Base-by-base conservation (phyloP, 1,140 invertebrate genomes). In the Stratiolaelaps scimitus region DNA sequence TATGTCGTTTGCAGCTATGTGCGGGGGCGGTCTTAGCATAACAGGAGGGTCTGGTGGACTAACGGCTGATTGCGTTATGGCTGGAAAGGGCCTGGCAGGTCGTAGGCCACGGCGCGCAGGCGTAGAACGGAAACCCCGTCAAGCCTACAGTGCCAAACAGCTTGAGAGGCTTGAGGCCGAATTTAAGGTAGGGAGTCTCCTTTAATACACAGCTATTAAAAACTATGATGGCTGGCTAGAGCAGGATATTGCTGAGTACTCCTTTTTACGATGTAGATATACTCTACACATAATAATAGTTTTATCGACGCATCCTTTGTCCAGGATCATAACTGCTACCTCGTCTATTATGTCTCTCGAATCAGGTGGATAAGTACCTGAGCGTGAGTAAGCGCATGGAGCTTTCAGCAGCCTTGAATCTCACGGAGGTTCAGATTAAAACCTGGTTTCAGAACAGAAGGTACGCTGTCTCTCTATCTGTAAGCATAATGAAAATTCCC, bases 361-460 rank as follows among this genome's bases (percentile, higher is more conserved):
- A n/a, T 10, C 73, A 86, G 85, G 78, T 87, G 53, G 92, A 96
- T 76, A 94, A 95, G 75, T 96, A 95, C 74, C 78, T 95, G 7
- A 94, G 89, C 73, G 92, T 96, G 0, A 91, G 85, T 68, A 96
- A 95, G 77, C 78, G 92, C 53, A 85, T 93, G 84, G 89, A 96
- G 71, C 77, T 96, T 0, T 92, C 90, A 0, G 89, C 90, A 74
- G 83, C 83, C 0, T 73, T 96, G 7, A 86, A 83, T 66, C 76
- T 96, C 13, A 94, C 91, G 0, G 92, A 96, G 78, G 91, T 93
- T 1, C 92, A 96, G 79, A 92, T 96, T 66, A 96, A 96, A 75
- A 96, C 92, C 0, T 96, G 92, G 92, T 95, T 92, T 73, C 90
- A 95, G 77, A 94, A 94, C 75, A 80, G 90, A 64, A 79, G 77